phyloP scores from a whole-genome alignment of 1,140 invertebrate species.

The Pseudomyrmex gracilis region DNA sequence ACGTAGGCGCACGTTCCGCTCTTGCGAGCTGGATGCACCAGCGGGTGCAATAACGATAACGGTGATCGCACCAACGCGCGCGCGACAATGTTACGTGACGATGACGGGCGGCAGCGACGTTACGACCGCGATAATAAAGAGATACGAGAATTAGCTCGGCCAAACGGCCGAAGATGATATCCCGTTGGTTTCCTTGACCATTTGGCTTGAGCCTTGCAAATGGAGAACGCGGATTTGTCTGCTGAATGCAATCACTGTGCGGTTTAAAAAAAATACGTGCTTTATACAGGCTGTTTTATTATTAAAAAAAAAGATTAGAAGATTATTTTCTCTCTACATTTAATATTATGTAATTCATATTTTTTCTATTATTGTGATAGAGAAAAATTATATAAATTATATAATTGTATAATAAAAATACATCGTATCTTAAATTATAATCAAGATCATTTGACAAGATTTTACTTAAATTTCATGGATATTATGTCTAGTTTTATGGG shows the following conservation, averaged over 20 bases:
- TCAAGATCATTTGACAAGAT: not conserved
- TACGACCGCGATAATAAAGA: slow-evolving; percentile 53
- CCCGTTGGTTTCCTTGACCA: slow-evolving; percentile 2
- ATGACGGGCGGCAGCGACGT: slow-evolving; percentile 41
- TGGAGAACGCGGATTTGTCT: not conserved
- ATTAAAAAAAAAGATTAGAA: too few relatives aligned
- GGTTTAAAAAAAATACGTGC: too few relatives aligned
- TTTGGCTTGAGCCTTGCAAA: not conserved
- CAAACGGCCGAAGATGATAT: slow-evolving; percentile 2
- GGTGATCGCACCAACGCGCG: slow-evolving; percentile 40
- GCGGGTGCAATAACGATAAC: slow-evolving; percentile 62
- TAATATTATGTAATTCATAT: not conserved
- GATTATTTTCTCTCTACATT: too few relatives aligned
- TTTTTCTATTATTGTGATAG: not conserved
- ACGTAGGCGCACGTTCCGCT: slow-evolving; percentile 32
- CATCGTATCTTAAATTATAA: not conserved
- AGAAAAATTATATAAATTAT: not conserved
- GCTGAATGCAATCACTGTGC: too few relatives aligned
- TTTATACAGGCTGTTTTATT: too few relatives aligned
- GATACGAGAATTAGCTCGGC: slow-evolving; percentile 45
- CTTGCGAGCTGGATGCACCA: slow-evolving; percentile 43
- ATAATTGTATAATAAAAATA: too few relatives aligned
- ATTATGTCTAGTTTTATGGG: not conserved
- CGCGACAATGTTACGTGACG: slow-evolving; percentile 46
- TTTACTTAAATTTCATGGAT: not conserved